phyloP scores from a whole-genome alignment of 2,888 invertebrate species.

The Stramonita haemastoma region DNA sequence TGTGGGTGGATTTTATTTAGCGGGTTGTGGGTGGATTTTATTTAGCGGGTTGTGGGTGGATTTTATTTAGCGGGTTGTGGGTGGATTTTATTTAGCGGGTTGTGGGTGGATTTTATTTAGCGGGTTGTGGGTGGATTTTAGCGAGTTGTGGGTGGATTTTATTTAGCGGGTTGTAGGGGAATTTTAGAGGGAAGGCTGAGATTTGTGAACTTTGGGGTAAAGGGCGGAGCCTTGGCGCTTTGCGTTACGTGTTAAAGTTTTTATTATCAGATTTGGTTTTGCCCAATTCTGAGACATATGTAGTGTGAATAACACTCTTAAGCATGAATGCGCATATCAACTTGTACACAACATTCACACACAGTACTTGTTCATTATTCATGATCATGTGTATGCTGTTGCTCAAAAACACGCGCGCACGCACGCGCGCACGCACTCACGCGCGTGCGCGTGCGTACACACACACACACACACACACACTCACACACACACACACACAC shows the following conservation, averaged over 20 bases:
- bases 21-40: too few relatives aligned
- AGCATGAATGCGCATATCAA: neutral
- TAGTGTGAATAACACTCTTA: neutral
- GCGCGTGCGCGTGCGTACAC: neutral
- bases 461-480: constrained; percentile 25
- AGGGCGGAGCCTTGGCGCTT: too few relatives aligned
- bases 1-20: too few relatives aligned
- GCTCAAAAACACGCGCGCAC: neutral
- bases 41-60: neutral
- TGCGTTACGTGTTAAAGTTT: neutral
- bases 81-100: too few relatives aligned
- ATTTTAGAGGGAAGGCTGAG: neutral
- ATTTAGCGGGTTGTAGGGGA: too few relatives aligned
- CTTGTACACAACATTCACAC: neutral
- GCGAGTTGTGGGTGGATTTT: too few relatives aligned
- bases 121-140: neutral
- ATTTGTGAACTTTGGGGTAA: neutral
- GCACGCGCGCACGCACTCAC: neutral
- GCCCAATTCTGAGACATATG: neutral
- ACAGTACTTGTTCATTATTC: neutral
- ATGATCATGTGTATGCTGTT: neutral
- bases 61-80: too few relatives aligned
- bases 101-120: neutral
- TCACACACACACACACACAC: neutral
- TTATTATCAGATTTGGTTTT: neutral